phyloP scores from a whole-genome alignment of 2,113 vertebrate species.

The Garra rufa region DNA sequence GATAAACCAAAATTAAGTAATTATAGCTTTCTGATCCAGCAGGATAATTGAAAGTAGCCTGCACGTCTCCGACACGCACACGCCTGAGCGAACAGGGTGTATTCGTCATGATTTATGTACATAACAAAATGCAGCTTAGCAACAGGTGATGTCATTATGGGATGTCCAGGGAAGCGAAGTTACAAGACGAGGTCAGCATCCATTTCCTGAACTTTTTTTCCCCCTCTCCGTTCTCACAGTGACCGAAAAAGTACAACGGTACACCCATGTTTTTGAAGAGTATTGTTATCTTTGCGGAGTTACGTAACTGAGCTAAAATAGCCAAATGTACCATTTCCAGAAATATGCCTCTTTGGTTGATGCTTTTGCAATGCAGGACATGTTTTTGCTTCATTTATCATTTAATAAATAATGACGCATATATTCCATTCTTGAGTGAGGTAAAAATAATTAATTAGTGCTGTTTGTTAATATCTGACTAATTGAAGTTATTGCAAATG shows the following conservation, averaged over 20 bases:
- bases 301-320: conserved; percentile 51
- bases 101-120: conserved; percentile 56
- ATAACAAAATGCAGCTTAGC: conserved; percentile 51
- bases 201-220: conserved; percentile 47
- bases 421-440: conserved; percentile 16
- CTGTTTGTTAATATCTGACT: neutral
- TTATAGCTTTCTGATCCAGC: conserved; percentile 43
- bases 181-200: conserved; percentile 30
- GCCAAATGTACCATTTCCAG: conserved; percentile 24
- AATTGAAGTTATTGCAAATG: neutral
- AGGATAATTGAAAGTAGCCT: conserved; percentile 39
- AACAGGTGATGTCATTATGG: conserved; percentile 56
- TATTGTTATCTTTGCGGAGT: conserved; percentile 44
- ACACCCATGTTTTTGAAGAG: conserved; percentile 46
- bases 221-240: conserved; percentile 11
- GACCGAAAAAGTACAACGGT: conserved; percentile 30
- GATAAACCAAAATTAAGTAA: conserved; percentile 43
- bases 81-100: conserved; percentile 40
- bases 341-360: conserved; percentile 7
- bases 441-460: neutral
- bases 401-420: conserved; percentile 4
- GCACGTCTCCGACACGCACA: conserved; percentile 19
- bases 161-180: conserved; percentile 52
- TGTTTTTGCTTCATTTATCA: conserved; percentile 46
- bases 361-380: neutral